phyloP scores from a whole-genome alignment of 2,888 invertebrate species.

The Eubasilissa splendida region DNA sequence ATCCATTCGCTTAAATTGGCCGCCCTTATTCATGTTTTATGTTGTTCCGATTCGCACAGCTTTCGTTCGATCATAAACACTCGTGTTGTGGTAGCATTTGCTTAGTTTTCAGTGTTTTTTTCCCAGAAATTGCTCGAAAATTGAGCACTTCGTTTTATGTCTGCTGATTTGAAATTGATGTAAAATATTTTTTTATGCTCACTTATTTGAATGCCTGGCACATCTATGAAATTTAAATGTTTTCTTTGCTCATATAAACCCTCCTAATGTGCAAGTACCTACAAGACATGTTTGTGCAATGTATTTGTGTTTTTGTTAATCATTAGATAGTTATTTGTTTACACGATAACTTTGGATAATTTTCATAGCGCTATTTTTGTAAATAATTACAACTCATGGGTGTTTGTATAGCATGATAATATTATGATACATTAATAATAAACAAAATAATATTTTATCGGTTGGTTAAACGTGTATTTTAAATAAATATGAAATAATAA shows the following conservation, averaged over 20 bases:
- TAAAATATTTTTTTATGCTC: constrained; percentile 30
- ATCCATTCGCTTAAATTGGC: constrained; percentile 20
- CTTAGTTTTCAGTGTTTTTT: constrained; percentile 17
- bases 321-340: too few species aligned
- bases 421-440: too few species aligned
- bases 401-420: too few species aligned
- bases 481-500: too few species aligned
- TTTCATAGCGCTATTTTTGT: too few species aligned
- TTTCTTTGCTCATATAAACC: background rate
- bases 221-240: constrained; percentile 18
- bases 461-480: too few species aligned
- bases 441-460: too few species aligned
- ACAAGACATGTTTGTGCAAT: too few species aligned
- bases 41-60: constrained; percentile 16
- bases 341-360: too few species aligned
- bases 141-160: constrained; percentile 34
- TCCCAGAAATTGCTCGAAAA: constrained; percentile 20
- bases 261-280: too few species aligned
- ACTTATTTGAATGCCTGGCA: constrained; percentile 25
- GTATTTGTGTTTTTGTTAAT: too few species aligned
- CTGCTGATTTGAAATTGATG: constrained; percentile 7
- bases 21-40: constrained; percentile 26
- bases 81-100: constrained; percentile 15
- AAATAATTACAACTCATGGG: too few species aligned
- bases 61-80: constrained; percentile 27